These are phyloP conservation scores for Formica exsecta DNA, from an alignment of 1,140 invertebrate species.

Conservation along the genomic window DNA sequence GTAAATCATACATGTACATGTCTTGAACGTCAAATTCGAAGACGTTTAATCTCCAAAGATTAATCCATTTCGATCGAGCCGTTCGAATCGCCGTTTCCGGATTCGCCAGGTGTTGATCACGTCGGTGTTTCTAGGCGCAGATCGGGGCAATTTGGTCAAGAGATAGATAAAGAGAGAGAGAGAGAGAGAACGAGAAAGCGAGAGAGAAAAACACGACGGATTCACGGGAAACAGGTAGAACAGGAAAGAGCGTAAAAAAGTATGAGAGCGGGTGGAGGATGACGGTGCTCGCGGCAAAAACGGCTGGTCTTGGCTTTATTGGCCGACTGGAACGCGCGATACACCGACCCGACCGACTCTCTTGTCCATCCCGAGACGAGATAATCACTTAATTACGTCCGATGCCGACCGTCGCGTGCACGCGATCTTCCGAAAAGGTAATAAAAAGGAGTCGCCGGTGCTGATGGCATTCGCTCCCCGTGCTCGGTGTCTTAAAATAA, in stretches of 20 bases:
- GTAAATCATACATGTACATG: neutral
- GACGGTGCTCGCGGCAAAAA: conserved; percentile 61
- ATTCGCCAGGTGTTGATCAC: conserved; percentile 50
- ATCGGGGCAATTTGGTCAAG: conserved; percentile 1
- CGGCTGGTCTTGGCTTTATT: conserved; percentile 60
- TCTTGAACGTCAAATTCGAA: conserved; percentile 34
- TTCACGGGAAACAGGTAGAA: conserved; percentile 40
- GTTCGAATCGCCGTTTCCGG: neutral
- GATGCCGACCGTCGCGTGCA: conserved; percentile 73
- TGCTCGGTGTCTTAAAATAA: conserved; percentile 39
- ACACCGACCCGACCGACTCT: conserved; percentile 62
- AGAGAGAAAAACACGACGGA: neutral
- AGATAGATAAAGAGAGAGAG: neutral
- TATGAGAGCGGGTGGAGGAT: conserved; percentile 7
- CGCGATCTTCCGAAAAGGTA: conserved; percentile 68
- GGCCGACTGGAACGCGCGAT: conserved; percentile 66
- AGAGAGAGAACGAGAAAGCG: neutral
- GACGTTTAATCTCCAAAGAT: conserved; percentile 15
- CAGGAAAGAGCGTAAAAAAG: conserved; percentile 46
- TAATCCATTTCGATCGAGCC: conserved; percentile 1
- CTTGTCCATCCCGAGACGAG: conserved; percentile 70
- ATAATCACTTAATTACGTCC: conserved; percentile 79
- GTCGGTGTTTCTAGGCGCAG: neutral
- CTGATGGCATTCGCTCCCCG: conserved; percentile 21
- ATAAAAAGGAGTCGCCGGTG: conserved; percentile 54